Evolutionary conservation across 2,113 vertebrate genomes (phyloP).

Genomic region (Solea solea): DNA sequence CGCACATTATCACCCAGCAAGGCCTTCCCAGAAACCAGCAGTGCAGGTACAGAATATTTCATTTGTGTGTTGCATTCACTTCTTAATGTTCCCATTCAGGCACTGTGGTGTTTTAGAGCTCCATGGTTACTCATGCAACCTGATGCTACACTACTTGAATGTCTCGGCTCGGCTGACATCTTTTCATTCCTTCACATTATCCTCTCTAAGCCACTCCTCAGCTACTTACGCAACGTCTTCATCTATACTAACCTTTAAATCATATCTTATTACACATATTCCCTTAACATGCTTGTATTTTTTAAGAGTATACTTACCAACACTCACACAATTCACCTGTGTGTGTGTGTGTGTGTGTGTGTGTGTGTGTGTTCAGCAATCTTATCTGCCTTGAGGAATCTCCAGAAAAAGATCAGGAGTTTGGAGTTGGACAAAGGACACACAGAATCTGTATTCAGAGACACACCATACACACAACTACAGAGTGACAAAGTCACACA

Average conservation of each 20-base stretch:
- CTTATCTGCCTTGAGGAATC: conserved; percentile 84
- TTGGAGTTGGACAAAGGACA: conserved; percentile 88
- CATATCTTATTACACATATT: conserved; percentile 7
- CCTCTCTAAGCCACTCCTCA: not conserved
- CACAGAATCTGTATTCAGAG: conserved; percentile 78
- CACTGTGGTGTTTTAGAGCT: conserved; percentile 53
- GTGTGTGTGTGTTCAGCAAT: conserved; percentile 79
- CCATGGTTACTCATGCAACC: conserved; percentile 76
- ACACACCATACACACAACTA: conserved; percentile 76
- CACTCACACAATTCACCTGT: not conserved
- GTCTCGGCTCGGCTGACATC: conserved; percentile 38
- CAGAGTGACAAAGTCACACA: conserved; percentile 75
- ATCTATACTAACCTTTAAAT: not conserved
- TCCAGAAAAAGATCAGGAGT: conserved; percentile 76
- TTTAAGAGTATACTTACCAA: not conserved
- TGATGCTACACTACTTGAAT: conserved; percentile 60
- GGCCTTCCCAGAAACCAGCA: conserved; percentile 93
- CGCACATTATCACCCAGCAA: conserved; percentile 73
- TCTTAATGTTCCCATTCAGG: conserved; percentile 41
- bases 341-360: conserved; percentile 1
- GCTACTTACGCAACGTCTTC: not conserved
- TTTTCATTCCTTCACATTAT: conserved; percentile 38
- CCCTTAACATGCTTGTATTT: not conserved
- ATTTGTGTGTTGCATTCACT: not conserved
- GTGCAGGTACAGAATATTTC: conserved; percentile 79